phyloP scores from a whole-genome alignment of 1,140 invertebrate genomes.

The Tribolium madens region DNA sequence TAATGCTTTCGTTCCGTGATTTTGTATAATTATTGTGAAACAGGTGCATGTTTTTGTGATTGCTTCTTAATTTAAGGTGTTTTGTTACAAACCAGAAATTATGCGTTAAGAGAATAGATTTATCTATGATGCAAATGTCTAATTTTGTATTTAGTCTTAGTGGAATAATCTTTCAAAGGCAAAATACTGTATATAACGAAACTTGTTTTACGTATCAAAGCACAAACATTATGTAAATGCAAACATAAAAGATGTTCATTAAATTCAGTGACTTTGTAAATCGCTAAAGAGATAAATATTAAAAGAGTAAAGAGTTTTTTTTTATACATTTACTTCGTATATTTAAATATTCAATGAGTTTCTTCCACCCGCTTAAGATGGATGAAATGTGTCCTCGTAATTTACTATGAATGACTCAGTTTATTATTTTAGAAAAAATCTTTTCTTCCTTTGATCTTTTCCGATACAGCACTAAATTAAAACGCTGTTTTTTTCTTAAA shows the following conservation, averaged over 20 bases:
- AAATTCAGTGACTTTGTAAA: constrained; percentile 54
- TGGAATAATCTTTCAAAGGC: constrained; percentile 26
- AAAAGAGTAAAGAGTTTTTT: constrained; percentile 52
- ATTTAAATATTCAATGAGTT: constrained; percentile 41
- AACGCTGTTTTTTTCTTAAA: too few relatives aligned
- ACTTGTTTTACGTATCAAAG: constrained; percentile 54
- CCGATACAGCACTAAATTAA: background rate
- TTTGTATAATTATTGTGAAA: constrained; percentile 19
- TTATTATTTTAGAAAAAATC: background rate
- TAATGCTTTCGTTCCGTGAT: constrained; percentile 37
- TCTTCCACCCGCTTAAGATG: constrained; percentile 27
- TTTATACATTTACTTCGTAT: constrained; percentile 44
- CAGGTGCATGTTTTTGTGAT: constrained; percentile 38
- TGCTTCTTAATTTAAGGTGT: constrained; percentile 37
- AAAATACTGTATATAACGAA: constrained; percentile 39
- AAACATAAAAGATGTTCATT: constrained; percentile 56
- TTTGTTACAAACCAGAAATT: constrained; percentile 28
- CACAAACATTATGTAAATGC: constrained; percentile 54
- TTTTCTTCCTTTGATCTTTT: background rate
- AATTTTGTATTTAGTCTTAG: constrained; percentile 32
- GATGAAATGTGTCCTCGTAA: constrained; percentile 37
- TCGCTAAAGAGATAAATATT: constrained; percentile 55
- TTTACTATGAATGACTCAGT: constrained; percentile 14
- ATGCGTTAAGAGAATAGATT: constrained; percentile 21
- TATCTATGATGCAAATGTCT: constrained; percentile 26